Conservation (phyloP, 1,140 invertebrate genomes). For the Marisa cornuarietis region DNA sequence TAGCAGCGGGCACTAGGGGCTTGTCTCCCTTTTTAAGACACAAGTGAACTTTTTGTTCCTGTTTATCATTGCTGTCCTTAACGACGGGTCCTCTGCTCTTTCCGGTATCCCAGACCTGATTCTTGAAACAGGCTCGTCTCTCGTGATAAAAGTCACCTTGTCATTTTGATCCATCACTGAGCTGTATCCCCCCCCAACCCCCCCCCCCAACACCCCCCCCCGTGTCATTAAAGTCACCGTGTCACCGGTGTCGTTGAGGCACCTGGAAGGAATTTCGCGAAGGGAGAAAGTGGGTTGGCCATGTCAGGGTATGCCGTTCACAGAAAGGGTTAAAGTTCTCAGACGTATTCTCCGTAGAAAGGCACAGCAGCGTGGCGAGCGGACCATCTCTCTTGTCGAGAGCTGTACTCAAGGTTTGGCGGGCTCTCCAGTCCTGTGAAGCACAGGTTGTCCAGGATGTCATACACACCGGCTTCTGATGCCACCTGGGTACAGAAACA, state of each 20-base stretch:
- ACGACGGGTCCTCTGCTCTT: too few relatives aligned
- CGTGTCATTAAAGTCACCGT: neutral
- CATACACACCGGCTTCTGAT: constrained; percentile 54
- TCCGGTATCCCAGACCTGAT: too few relatives aligned
- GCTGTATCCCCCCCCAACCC: too few relatives aligned
- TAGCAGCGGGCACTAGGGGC: too few relatives aligned
- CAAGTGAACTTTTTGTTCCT: too few relatives aligned
- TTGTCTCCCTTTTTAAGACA: too few relatives aligned
- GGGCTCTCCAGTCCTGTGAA: constrained; percentile 57
- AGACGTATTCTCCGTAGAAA: constrained; percentile 28
- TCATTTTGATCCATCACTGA: neutral
- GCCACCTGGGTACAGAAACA: constrained; percentile 47
- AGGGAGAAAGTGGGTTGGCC: neutral
- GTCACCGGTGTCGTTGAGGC: neutral
- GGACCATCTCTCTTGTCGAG: constrained; percentile 40
- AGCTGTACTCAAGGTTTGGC: constrained; percentile 31
- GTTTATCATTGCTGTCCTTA: too few relatives aligned
- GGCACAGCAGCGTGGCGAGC: constrained; percentile 15
- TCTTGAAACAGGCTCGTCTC: too few relatives aligned
- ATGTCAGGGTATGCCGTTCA: neutral
- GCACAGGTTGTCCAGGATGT: constrained; percentile 59
- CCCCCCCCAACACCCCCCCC: too few relatives aligned
- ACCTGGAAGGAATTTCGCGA: neutral
- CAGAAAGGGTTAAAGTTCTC: neutral
- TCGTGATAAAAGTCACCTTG: neutral